Conservation (phyloP, 2,888 invertebrate genomes). For the Tolmerus cingulatus region DNA sequence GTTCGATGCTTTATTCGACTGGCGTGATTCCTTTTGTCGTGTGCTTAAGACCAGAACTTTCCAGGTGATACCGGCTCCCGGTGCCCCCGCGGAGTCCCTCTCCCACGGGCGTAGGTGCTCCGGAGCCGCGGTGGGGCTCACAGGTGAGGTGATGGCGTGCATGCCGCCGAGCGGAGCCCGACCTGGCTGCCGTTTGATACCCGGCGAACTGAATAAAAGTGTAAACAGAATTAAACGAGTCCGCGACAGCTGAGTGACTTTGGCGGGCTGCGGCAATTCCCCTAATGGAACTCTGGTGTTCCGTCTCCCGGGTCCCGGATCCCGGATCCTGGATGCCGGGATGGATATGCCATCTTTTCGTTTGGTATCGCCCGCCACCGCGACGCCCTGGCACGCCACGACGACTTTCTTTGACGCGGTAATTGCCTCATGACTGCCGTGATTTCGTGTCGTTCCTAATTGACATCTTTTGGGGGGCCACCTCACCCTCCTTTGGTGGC, state of each 20-base stretch:
- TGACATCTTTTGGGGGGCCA: neutral
- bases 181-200: neutral
- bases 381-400: neutral
- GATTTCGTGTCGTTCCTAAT: neutral
- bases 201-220: neutral
- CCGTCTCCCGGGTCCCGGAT: neutral
- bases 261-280: neutral
- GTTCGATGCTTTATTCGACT: constrained; percentile 39
- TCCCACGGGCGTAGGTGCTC: neutral
- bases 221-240: constrained; percentile 22
- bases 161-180: neutral
- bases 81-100: neutral
- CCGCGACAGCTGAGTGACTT: constrained; percentile 7
- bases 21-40: constrained; percentile 46
- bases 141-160: neutral
- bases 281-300: constrained; percentile 27
- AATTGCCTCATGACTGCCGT: neutral
- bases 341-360: neutral
- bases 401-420: constrained; percentile 5
- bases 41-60: constrained; percentile 40
- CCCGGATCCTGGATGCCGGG: neutral
- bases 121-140: neutral
- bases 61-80: neutral
- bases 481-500: neutral
- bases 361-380: neutral